These are phyloP conservation scores for Glomeris marginata DNA, from an alignment of 2,888 invertebrate genomes.

Conservation along the genomic window DNA sequence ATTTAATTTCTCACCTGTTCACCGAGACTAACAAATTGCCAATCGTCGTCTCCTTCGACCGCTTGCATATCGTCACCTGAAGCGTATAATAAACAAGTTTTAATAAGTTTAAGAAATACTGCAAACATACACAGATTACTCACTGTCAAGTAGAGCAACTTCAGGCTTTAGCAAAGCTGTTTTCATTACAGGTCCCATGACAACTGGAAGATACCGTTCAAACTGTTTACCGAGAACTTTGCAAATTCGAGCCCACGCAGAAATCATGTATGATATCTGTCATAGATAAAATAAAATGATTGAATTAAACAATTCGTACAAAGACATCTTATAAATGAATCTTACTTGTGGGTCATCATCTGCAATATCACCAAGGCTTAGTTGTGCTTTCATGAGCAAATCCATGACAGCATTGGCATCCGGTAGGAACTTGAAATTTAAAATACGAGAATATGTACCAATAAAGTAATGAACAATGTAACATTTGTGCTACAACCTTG, in stretches of 20 bases:
- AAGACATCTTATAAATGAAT: neutral
- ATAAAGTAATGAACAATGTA: neutral
- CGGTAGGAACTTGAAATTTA: conserved; percentile 45
- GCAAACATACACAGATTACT: conserved; percentile 24
- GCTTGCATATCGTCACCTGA: conserved; percentile 42
- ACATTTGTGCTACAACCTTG: conserved; percentile 19
- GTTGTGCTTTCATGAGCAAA: conserved; percentile 75
- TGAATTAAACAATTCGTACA: conserved; percentile 8
- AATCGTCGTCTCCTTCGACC: conserved; percentile 72
- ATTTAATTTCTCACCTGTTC: conserved; percentile 44
- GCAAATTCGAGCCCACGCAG: conserved; percentile 98
- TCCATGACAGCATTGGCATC: conserved; percentile 96
- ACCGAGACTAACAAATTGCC: conserved; percentile 86
- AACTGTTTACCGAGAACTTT: conserved; percentile 77
- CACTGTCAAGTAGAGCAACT: conserved; percentile 74
- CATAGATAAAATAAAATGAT: conserved; percentile 13
- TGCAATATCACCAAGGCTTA: conserved; percentile 57
- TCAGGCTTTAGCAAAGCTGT: conserved; percentile 88
- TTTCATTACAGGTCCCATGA: conserved; percentile 88
- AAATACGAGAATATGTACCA: neutral
- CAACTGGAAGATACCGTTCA: conserved; percentile 78
- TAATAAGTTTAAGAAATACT: conserved; percentile 5
- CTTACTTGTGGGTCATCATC: conserved; percentile 81
- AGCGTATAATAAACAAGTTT: conserved; percentile 13
- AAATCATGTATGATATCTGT: conserved; percentile 83